phyloP scores from a whole-genome alignment of 2,113 vertebrate species.

The Stegostoma tigrinum region DNA sequence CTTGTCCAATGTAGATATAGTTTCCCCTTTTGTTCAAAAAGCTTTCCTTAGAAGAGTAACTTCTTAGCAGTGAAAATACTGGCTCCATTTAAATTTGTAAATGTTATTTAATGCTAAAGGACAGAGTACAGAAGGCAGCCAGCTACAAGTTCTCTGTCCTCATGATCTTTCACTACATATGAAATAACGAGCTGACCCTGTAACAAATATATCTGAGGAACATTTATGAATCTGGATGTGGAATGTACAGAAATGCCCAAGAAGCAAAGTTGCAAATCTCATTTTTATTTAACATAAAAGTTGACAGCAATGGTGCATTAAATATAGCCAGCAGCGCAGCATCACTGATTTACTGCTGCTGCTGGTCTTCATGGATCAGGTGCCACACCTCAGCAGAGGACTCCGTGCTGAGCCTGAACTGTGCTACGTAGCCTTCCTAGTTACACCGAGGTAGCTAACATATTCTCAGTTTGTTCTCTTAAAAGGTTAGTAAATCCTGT shows the following conservation, averaged over 20 bases:
- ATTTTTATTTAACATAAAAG: background rate
- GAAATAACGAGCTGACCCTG: background rate
- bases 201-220: background rate
- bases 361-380: constrained; percentile 28
- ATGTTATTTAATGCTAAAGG: too few relatives aligned
- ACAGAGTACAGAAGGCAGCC: background rate
- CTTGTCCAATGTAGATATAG: background rate
- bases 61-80: background rate
- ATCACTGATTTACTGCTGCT: background rate
- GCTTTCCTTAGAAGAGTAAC: background rate
- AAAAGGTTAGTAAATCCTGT: background rate
- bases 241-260: background rate
- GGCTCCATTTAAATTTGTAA: background rate
- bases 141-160: background rate
- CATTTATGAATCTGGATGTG: background rate
- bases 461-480: background rate
- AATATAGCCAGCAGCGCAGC: background rate
- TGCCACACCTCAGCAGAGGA: constrained; percentile 5
- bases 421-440: background rate
- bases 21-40: background rate
- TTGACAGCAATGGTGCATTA: background rate
- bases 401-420: background rate
- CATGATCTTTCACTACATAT: background rate
- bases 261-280: background rate
- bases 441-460: background rate